A percentile compares a stretch with the other conserved stretches of the same genome.
phyloP scores from a whole-genome alignment of 2,797 vertebrate species.

The Tolypeutes matacus region DNA sequence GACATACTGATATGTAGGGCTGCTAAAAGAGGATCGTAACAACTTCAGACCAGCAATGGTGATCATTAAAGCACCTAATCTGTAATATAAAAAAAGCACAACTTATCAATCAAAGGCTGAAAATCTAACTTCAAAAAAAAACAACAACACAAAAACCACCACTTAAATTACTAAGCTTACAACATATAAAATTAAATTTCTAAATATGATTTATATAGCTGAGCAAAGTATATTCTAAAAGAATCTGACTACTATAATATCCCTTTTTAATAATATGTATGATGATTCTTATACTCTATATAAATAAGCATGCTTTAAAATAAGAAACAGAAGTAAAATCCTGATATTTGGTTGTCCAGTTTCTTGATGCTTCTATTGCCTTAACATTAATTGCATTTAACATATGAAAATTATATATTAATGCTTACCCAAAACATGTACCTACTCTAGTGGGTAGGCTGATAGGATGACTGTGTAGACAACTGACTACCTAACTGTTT shows the following conservation, averaged over 20 bases:
- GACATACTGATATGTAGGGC: conserved; percentile 97
- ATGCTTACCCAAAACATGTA: not conserved
- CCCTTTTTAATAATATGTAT: not conserved
- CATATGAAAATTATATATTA: conserved; percentile 40
- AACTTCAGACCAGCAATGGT: conserved; percentile 98
- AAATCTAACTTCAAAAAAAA: not conserved
- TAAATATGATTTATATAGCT: conserved; percentile 6
- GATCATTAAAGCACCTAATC: conserved; percentile 97
- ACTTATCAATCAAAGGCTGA: conserved; percentile 5
- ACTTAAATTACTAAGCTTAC: not conserved
- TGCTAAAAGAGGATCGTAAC: conserved; percentile 97
- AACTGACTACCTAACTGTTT: not conserved
- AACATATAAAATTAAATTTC: not conserved
- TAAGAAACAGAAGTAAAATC: conserved; percentile 12
- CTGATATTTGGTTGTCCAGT: conserved; percentile 22
- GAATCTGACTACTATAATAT: not conserved
- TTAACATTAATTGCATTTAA: conserved; percentile 19
- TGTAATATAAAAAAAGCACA: conserved; percentile 83
- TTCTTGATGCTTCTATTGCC: conserved; percentile 45
- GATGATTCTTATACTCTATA: conserved; percentile 5
- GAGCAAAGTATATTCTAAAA: conserved; percentile 22
- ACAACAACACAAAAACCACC: not conserved
- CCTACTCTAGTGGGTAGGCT: not conserved
- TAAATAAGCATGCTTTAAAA: conserved; percentile 53
- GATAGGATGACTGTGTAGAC: not conserved